Evolutionary conservation across 2,888 invertebrate species (phyloP), one percentile per base, ranked within the genome.

Genomic region (Drosophila mimica): DNA sequence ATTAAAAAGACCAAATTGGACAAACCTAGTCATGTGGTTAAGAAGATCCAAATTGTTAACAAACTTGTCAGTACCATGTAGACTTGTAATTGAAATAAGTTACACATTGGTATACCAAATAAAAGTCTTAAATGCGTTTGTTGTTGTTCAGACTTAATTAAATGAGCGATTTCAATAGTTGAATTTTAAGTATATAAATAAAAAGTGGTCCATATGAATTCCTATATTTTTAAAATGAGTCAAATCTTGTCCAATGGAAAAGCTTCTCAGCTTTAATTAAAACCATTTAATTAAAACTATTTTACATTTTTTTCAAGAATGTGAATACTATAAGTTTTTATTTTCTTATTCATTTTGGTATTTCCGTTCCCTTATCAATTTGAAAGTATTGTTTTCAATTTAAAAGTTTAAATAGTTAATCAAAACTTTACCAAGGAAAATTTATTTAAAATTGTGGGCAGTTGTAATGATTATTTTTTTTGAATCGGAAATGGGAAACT

Each of bases 1-100:
- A 68, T 69, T 79, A 69, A 68, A 68, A 48, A 46, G 68, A 49
- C 28, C 40, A 31, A 51, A 46, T 54, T 72, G 72, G 8, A 4
- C n/a, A 36, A 38, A 67, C 48, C 58, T 73, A 43, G 28, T 46
- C 72, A 43, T 40, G 58, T 54, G 40, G 40, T 13, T 20, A 57
- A 30, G 25, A 33, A 31, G 17, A 43, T 6, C 46, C 31, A 33
- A 17, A 13, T 20, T 49, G 53, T 53, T 40, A 48, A 38, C 33
- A 33, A 46, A 46, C 53, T 30, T 56, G 11, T n/a, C 25, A 34
- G 13, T n/a, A 9, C 46, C 17, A 8, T 4, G 25, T 6, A 9
- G 11, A 58, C 30, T 57, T 57, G 9, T 46, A 11, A 57, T 57
- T 48, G 46, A 9, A 40, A 57, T 34, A 15, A 30, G n/a, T 56